Evolutionary conservation across 2,113 vertebrate species (phyloP).

Genomic region (Paedocypris sp.): DNA sequence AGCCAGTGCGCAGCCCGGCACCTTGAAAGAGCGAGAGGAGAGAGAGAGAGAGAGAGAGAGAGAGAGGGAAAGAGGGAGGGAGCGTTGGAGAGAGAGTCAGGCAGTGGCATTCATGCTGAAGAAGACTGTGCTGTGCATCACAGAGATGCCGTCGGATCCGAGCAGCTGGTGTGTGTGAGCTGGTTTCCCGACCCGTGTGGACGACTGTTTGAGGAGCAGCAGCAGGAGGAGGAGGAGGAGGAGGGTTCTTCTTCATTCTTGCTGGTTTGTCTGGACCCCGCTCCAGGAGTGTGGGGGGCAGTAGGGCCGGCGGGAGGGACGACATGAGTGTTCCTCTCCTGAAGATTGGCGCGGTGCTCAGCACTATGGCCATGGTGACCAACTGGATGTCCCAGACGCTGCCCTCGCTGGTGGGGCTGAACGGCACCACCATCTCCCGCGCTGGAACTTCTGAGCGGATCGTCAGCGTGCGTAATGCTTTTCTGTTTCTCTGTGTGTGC

Average conservation of each 20-base stretch:
- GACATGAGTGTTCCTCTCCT: constrained; percentile 76
- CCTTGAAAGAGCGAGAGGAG: constrained; percentile 46
- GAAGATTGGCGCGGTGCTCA: constrained; percentile 83
- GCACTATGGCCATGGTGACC: constrained; percentile 87
- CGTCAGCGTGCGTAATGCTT: constrained; percentile 68
- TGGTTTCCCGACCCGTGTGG: neutral
- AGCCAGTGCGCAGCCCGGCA: constrained; percentile 62
- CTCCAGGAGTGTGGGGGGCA: constrained; percentile 36
- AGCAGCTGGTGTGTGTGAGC: constrained; percentile 38
- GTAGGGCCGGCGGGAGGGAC: constrained; percentile 46
- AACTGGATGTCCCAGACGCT: constrained; percentile 89
- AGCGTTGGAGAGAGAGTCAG: constrained; percentile 8
- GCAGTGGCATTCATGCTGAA: constrained; percentile 50
- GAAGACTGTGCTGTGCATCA: constrained; percentile 36
- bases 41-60: constrained; percentile 35
- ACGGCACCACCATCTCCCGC: constrained; percentile 73
- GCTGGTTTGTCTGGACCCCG: constrained; percentile 3
- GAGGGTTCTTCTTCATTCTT: neutral
- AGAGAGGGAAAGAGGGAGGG: constrained; percentile 20
- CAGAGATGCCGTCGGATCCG: constrained; percentile 53
- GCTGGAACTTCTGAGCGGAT: constrained; percentile 81
- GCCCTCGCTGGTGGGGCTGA: constrained; percentile 78
- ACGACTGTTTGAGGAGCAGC: neutral
- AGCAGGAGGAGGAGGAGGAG: constrained; percentile 37
- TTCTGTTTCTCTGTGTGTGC: constrained; percentile 4